Conservation (phyloP, 2,113 vertebrate species). For the Catharus fuscescens region DNA sequence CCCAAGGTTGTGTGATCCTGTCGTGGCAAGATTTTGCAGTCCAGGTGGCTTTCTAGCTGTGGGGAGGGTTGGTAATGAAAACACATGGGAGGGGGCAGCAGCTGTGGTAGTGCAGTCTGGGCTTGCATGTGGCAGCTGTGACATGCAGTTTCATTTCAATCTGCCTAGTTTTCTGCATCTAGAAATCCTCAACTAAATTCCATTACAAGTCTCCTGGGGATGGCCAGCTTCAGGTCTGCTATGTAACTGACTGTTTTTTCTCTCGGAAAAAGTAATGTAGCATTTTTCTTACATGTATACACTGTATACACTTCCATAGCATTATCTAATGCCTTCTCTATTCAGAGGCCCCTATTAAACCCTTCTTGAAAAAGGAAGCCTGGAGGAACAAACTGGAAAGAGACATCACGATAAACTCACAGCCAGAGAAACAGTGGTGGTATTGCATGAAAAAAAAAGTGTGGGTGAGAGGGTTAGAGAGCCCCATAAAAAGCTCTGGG, state of each 20-base stretch:
- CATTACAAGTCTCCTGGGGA: neutral
- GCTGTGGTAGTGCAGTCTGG: neutral
- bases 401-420: neutral
- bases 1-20: neutral
- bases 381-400: neutral
- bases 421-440: neutral
- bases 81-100: neutral
- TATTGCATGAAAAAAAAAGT: neutral
- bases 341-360: neutral
- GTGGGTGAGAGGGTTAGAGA: neutral
- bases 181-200: neutral
- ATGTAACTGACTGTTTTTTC: neutral
- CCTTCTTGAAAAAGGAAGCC: neutral
- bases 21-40: neutral
- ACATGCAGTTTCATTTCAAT: neutral
- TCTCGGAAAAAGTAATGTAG: neutral
- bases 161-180: neutral
- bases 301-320: neutral
- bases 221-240: neutral
- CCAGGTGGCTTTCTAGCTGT: neutral
- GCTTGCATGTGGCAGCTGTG: neutral
- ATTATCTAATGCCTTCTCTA: neutral
- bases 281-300: neutral
- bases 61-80: neutral
- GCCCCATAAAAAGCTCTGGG: neutral